Evolutionary conservation across 1,140 invertebrate species (phyloP), one percentile per base, ranked within the genome.

Genomic region (Drosophila santomea): DNA sequence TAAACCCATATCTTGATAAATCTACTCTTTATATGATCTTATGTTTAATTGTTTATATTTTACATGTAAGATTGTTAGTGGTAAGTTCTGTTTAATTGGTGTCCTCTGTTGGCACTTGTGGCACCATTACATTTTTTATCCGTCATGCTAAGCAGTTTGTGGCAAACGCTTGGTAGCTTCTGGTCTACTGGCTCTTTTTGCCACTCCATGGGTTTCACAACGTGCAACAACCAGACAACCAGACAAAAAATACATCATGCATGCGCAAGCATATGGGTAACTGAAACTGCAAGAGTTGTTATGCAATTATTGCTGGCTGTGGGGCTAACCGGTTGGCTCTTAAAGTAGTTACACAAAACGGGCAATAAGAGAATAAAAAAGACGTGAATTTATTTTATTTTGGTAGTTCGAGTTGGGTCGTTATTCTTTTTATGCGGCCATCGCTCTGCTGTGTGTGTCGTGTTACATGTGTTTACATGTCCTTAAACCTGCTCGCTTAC

Each of bases 381-480:
- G 20, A 68, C 28, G 38, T 20, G 20, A 43, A 64, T 44, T 68
- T 66, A 52, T 67, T 17, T 62, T 44, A 45, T 59, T 63, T 32
- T 28, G 35, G 32, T 47, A 25, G 15, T 51, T 51, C 20, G 28
- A 36, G 44, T 47, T 71, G 50, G 41, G 17, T 35, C 36, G 8
- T 50, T 57, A 48, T 71, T 69, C 69, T 69, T 71, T 72, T 57
- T 71, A 32, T 44, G 23, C 36, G 52, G n/a, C 45, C 55, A 68
- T 61, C 60, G 59, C 63, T 56, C 66, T 41, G 68, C 25, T 60
- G 51, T 44, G 62, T 73, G 62, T 85, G 80, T 80, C 67, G 45
- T 43, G 43, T 57, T 77, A 80, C 73, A 80, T 84, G 66, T 84
- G 81, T 78, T 85, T 80, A 80, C 81, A 74, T 85, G 77, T 78